A percentile compares a stretch with the other conserved stretches of the same genome.
phyloP scores from a whole-genome alignment of 2,113 vertebrate genomes.

The Pantherophis guttatus region DNA sequence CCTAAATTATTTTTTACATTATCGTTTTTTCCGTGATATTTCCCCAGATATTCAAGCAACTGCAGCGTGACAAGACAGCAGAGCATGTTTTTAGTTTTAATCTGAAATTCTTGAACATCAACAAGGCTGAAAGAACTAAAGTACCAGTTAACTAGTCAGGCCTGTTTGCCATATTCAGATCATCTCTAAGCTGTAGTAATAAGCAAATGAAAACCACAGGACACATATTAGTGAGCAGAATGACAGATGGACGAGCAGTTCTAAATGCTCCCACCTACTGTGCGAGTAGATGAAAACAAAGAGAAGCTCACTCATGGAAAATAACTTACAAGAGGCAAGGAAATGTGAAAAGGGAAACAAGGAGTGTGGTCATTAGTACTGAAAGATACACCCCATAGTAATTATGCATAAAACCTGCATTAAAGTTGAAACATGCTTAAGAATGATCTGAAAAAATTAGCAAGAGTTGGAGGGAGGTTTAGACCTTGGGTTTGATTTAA shows the following conservation, averaged over 20 bases:
- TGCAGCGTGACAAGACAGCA: conserved; percentile 47
- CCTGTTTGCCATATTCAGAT: conserved; percentile 46
- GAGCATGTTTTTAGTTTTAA: conserved; percentile 55
- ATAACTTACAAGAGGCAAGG: conserved; percentile 10
- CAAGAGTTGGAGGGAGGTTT: neutral
- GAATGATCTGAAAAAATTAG: neutral
- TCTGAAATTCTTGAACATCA: conserved; percentile 56
- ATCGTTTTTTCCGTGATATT: conserved; percentile 35
- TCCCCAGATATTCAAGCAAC: conserved; percentile 44
- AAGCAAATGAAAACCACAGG: conserved; percentile 52
- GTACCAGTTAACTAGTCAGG: conserved; percentile 27
- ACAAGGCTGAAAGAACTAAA: conserved; percentile 37
- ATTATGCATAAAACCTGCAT: neutral
- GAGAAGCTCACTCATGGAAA: conserved; percentile 16
- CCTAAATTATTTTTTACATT: conserved; percentile 50
- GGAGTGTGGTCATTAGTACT: neutral
- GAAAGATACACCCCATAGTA: neutral
- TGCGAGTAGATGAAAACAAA: conserved; percentile 14
- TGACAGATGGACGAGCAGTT: conserved; percentile 23
- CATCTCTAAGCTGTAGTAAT: conserved; percentile 35
- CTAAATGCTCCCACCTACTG: conserved; percentile 30
- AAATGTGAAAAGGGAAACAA: neutral
- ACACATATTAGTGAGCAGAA: conserved; percentile 29
- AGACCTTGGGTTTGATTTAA: neutral
- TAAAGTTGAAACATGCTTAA: neutral